A percentile compares a stretch with the other conserved stretches of the same genome.
Evolutionary conservation across 2,113 vertebrate genomes (phyloP).

Genomic region (Hemiscyllium ocellatum): DNA sequence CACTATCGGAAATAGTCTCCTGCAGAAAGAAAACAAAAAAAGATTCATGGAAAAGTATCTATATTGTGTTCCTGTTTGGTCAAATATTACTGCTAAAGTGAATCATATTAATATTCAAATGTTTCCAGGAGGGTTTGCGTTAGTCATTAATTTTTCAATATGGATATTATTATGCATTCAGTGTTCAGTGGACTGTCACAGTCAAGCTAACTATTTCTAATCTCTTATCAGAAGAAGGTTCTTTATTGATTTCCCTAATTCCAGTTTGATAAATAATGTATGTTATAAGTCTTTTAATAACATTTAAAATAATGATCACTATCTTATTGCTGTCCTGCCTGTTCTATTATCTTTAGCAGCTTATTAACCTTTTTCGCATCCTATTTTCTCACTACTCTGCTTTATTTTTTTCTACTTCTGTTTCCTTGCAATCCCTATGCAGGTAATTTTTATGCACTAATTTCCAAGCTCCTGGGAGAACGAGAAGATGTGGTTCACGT

Average conservation of each 20-base stretch:
- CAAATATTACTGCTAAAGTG: neutral
- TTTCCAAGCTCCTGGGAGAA: slow-evolving; percentile 88
- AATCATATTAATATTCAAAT: neutral
- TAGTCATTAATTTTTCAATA: neutral
- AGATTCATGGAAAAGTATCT: neutral
- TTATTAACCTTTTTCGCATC: neutral
- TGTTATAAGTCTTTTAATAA: neutral
- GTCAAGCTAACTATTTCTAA: neutral
- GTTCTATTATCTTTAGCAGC: neutral
- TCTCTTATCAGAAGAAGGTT: neutral
- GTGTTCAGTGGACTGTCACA: neutral
- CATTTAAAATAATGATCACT: neutral
- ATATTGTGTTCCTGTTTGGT: neutral
- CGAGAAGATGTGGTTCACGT: slow-evolving; percentile 73
- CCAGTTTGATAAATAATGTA: neutral
- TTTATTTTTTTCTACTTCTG: slow-evolving; percentile 39
- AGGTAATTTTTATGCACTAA: slow-evolving; percentile 91
- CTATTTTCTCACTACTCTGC: slow-evolving; percentile 44
- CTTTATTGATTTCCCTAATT: neutral
- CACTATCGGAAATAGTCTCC: neutral
- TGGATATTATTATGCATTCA: neutral
- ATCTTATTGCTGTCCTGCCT: neutral
- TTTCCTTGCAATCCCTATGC: slow-evolving; percentile 59
- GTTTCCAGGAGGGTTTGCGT: neutral
- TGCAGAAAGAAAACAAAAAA: neutral